Percentiles rank a stretch among this genome's conserved stretches.
Evolutionary conservation across 2,797 vertebrate genomes (phyloP).

Genomic region (Acanthurus lineatus): DNA sequence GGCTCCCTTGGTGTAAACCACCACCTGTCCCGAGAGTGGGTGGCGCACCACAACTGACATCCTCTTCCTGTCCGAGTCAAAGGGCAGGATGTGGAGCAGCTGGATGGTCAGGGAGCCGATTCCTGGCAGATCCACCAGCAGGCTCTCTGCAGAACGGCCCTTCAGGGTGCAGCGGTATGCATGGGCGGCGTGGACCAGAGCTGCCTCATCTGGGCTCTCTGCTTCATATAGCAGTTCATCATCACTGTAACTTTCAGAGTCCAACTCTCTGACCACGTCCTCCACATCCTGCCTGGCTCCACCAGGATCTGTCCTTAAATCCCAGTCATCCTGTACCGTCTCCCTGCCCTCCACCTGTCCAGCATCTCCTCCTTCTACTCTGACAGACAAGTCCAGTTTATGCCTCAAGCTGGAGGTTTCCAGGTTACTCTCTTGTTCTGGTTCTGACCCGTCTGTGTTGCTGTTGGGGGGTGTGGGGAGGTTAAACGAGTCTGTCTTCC

Average conservation of each 20-base stretch:
- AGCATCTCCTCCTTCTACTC: conserved; percentile 9
- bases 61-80: conserved; percentile 92
- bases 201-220: conserved; percentile 95
- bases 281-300: neutral
- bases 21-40: conserved; percentile 89
- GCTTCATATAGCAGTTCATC: conserved; percentile 90
- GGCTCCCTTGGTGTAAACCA: conserved; percentile 96
- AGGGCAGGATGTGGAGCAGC: conserved; percentile 93
- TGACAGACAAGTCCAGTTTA: neutral
- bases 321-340: neutral
- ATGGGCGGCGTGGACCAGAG: conserved; percentile 92
- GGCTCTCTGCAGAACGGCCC: conserved; percentile 88
- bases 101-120: conserved; percentile 88
- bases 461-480: conserved; percentile 14
- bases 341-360: conserved; percentile 23
- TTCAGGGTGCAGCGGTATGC: conserved; percentile 91
- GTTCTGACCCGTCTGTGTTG: conserved; percentile 9
- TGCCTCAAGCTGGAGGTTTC: conserved; percentile 5
- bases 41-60: conserved; percentile 97
- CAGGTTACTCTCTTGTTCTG: conserved; percentile 21
- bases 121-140: conserved; percentile 88
- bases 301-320: neutral
- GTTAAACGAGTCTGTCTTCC: conserved; percentile 49
- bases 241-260: conserved; percentile 1
- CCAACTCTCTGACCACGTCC: conserved; percentile 6